Percentiles rank a stretch among this genome's conserved stretches.
These are phyloP conservation scores for Megalops atlanticus DNA, from an alignment of 2,113 vertebrate species.

Conservation along the genomic window DNA sequence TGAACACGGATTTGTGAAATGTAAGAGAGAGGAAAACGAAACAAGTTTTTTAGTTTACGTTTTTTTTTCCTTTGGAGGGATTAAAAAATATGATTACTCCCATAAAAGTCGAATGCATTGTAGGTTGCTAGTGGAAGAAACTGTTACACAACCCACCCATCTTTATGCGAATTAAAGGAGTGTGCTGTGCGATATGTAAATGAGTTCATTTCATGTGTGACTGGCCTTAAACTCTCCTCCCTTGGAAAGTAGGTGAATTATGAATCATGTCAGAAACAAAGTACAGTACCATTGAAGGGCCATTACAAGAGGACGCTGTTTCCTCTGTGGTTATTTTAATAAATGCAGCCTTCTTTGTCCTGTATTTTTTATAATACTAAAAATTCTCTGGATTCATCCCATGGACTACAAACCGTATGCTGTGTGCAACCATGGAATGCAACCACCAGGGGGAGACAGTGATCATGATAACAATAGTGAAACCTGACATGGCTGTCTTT, in stretches of 20 bases:
- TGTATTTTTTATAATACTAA: neutral
- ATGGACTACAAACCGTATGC: too few relatives aligned
- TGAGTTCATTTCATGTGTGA: neutral
- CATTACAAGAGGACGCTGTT: too few relatives aligned
- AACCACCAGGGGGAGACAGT: conserved; percentile 63
- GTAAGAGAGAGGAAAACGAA: too few relatives aligned
- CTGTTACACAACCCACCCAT: neutral
- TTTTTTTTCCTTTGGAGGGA: too few relatives aligned
- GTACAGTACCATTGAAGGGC: neutral
- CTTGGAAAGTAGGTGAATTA: neutral
- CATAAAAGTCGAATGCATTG: too few relatives aligned
- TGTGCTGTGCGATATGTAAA: neutral
- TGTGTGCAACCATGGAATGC: neutral
- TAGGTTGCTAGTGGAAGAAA: too few relatives aligned
- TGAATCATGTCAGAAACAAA: neutral
- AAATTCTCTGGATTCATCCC: too few relatives aligned
- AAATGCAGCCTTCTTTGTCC: neutral
- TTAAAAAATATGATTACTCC: too few relatives aligned
- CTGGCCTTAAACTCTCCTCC: neutral
- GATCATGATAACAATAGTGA: conserved; percentile 1
- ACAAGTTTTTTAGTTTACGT: too few relatives aligned
- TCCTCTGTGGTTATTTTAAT: too few relatives aligned
- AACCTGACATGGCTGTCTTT: neutral
- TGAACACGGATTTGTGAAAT: too few relatives aligned
- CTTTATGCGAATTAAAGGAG: neutral